A percentile compares a stretch with the other conserved stretches of the same genome.
Evolutionary conservation across 2,113 vertebrate genomes (phyloP).

Genomic region (Carassius gibelio): DNA sequence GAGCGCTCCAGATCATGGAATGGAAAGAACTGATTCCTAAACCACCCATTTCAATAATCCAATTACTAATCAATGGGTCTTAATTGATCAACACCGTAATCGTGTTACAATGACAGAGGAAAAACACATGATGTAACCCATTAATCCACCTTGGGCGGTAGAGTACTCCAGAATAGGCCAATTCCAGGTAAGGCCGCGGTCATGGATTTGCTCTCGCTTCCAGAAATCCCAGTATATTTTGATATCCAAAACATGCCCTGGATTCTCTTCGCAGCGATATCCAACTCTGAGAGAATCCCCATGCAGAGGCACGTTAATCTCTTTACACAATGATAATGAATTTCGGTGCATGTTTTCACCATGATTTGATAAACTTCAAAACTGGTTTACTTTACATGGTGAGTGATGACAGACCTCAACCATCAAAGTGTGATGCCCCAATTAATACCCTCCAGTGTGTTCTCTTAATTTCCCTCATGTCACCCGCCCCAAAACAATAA

Average conservation of each 20-base stretch:
- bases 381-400: conserved; percentile 52
- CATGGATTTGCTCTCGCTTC: conserved; percentile 71
- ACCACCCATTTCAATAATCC: conserved; percentile 67
- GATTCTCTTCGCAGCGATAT: conserved; percentile 72
- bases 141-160: conserved; percentile 75
- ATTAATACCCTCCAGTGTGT: conserved; percentile 58
- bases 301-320: conserved; percentile 52
- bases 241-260: conserved; percentile 75
- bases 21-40: conserved; percentile 48
- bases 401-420: conserved; percentile 53
- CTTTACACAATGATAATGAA: conserved; percentile 54
- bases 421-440: conserved; percentile 58
- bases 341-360: conserved; percentile 48
- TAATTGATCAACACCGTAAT: conserved; percentile 60
- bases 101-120: conserved; percentile 56
- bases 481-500: conserved; percentile 66
- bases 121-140: conserved; percentile 65
- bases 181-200: conserved; percentile 72
- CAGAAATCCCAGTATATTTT: conserved; percentile 76
- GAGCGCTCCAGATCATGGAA: conserved; percentile 65
- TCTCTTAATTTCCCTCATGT: conserved; percentile 60
- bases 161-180: conserved; percentile 77
- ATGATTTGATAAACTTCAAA: conserved; percentile 50
- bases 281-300: conserved; percentile 62
- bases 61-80: conserved; percentile 67